Evolutionary conservation across 92 coral and sea anemone species (phyloP).

Genomic region (Muricea muricata): DNA sequence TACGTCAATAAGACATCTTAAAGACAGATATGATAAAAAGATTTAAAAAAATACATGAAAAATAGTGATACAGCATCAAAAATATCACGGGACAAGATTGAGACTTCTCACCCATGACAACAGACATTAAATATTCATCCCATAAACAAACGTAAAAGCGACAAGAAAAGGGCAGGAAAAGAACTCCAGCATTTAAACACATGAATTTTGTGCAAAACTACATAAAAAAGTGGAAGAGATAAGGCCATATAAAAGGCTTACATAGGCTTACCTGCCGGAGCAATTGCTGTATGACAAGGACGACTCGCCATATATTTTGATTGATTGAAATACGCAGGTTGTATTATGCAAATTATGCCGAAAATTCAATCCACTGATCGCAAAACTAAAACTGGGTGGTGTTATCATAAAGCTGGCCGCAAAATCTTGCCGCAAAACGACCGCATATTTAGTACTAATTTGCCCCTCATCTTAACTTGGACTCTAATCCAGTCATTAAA

Average conservation of each 20-base stretch:
- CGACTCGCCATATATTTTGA: not conserved
- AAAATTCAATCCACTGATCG: not conserved
- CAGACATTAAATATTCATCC: not conserved
- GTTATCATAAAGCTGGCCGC: too few species aligned
- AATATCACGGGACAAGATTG: too few species aligned
- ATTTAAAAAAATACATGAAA: too few species aligned
- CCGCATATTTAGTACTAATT: too few species aligned
- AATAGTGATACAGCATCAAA: too few species aligned
- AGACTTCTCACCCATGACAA: not conserved
- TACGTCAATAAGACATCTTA: too few species aligned
- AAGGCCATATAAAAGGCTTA: not conserved
- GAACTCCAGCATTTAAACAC: not conserved
- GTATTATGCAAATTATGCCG: not conserved
- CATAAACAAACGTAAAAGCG: not conserved
- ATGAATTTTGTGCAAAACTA: not conserved
- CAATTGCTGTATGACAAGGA: not conserved
- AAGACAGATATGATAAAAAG: too few species aligned
- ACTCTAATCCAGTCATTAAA: too few species aligned
- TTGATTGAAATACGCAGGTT: not conserved
- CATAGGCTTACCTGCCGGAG: not conserved
- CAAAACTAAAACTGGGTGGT: slow-evolving; percentile 4
- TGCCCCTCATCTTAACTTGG: too few species aligned
- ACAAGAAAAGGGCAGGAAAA: not conserved
- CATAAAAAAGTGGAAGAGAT: not conserved
- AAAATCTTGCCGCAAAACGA: too few species aligned